Percentiles rank a stretch among this genome's conserved stretches.
Conservation (phyloP, 1,140 invertebrate genomes). For the Trichonephila clavata region DNA sequence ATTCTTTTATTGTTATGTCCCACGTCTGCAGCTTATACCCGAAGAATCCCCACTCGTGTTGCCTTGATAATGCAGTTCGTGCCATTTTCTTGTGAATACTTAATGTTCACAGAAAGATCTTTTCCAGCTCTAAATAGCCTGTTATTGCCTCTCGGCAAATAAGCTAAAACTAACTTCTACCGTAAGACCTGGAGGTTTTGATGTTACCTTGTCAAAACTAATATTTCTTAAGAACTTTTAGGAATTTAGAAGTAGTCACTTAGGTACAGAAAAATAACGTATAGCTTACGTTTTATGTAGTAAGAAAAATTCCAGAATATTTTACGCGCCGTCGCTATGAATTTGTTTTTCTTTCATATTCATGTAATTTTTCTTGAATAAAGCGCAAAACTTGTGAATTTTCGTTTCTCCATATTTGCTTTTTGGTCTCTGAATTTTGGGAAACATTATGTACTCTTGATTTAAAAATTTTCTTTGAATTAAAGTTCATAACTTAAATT, state of each 20-base stretch:
- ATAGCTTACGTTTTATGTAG: not conserved
- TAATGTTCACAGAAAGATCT: not conserved
- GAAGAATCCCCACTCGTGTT: not conserved
- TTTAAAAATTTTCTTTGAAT: no score
- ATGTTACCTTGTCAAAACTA: not conserved
- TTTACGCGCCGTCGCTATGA: no score
- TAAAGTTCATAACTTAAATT: no score
- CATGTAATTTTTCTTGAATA: no score
- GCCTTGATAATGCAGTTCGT: slow-evolving; percentile 5
- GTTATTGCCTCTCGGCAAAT: not conserved
- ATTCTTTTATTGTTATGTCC: not conserved
- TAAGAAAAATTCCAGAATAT: not conserved
- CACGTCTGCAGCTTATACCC: slow-evolving; percentile 6
- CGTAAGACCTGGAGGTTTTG: not conserved
- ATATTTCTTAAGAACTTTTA: not conserved
- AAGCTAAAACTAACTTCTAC: not conserved
- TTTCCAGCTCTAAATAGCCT: not conserved
- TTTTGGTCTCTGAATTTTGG: no score
- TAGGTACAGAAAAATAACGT: not conserved
- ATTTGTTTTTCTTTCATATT: no score
- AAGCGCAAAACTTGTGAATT: no score
- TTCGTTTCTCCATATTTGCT: no score
- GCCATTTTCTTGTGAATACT: slow-evolving; percentile 5
- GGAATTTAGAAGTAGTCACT: not conserved
- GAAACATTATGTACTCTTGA: no score